phyloP scores from a whole-genome alignment of 2,113 vertebrate species.

The Rhizomys pruinosus region DNA sequence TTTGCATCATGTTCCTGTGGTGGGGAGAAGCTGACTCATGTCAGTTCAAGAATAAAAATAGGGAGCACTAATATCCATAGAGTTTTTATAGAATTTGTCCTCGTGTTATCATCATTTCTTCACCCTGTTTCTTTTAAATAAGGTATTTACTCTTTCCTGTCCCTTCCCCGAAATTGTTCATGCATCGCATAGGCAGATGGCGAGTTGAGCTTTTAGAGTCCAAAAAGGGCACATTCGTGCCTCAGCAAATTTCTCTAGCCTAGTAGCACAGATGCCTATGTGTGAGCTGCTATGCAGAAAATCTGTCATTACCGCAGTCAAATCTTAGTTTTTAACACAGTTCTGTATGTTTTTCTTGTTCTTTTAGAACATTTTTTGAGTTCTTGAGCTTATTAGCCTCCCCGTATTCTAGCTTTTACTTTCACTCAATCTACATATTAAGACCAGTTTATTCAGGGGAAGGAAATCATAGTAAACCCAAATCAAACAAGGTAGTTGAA shows the following conservation, averaged over 20 bases:
- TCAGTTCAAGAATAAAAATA: slow-evolving; percentile 72
- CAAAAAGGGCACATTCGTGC: slow-evolving; percentile 59
- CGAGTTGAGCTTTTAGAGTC: slow-evolving; percentile 59
- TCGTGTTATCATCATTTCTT: slow-evolving; percentile 62
- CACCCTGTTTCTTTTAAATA: slow-evolving; percentile 55
- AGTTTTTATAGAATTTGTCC: slow-evolving; percentile 62
- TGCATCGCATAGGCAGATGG: slow-evolving; percentile 70
- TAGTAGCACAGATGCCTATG: slow-evolving; percentile 46
- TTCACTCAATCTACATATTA: background rate
- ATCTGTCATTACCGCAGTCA: slow-evolving; percentile 27
- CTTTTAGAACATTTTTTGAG: background rate
- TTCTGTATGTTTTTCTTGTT: background rate
- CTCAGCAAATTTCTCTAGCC: slow-evolving; percentile 57
- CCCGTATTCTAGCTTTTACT: background rate
- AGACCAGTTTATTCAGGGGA: background rate
- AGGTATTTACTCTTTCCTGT: slow-evolving; percentile 11
- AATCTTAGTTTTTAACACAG: slow-evolving; percentile 36
- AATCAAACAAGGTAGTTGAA: background rate
- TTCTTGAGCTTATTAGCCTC: background rate
- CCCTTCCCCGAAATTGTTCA: slow-evolving; percentile 46
- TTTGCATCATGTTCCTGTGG: slow-evolving; percentile 53
- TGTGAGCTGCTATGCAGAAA: slow-evolving; percentile 30
- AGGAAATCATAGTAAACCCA: background rate
- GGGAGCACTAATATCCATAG: slow-evolving; percentile 59
- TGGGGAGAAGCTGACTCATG: slow-evolving; percentile 62